Evolutionary conservation across 2,888 invertebrate genomes (phyloP).

Genomic region (Sarcophaga carnaria): DNA sequence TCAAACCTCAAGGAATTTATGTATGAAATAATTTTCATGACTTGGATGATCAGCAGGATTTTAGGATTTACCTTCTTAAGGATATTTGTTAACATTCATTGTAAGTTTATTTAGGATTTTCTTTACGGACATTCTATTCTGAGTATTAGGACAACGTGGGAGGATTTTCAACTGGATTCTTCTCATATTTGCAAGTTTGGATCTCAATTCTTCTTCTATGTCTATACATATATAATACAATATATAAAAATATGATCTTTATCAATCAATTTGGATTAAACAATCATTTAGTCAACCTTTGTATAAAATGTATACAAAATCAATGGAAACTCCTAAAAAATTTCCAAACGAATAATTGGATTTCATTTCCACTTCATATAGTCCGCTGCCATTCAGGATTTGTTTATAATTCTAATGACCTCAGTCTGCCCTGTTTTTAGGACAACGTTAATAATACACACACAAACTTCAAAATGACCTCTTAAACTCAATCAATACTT

Average conservation of each 20-base stretch:
- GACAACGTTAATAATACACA: conserved; percentile 49
- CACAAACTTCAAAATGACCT: conserved; percentile 57
- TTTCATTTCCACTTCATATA: conserved; percentile 37
- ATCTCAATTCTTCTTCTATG: conserved; percentile 37
- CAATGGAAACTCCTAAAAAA: conserved; percentile 38
- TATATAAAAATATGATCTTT: conserved; percentile 26
- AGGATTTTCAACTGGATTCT: conserved; percentile 66
- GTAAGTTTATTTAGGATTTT: conserved; percentile 46
- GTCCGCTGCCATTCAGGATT: conserved; percentile 49
- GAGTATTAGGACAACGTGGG: conserved; percentile 69
- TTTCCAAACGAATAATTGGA: conserved; percentile 15
- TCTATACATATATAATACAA: conserved; percentile 23
- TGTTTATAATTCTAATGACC: conserved; percentile 39
- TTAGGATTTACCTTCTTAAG: conserved; percentile 50
- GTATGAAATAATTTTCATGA: conserved; percentile 9
- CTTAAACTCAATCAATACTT: conserved; percentile 39
- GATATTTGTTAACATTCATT: conserved; percentile 42
- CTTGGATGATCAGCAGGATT: conserved; percentile 53
- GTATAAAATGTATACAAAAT: conserved; percentile 12
- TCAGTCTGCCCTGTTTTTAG: conserved; percentile 45
- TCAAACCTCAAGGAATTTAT: conserved; percentile 55
- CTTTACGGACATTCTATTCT: conserved; percentile 54
- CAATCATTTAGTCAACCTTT: conserved; percentile 31
- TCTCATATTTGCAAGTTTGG: conserved; percentile 52
- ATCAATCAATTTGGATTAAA: conserved; percentile 9